Base-by-base conservation (phyloP, 2,888 invertebrate species). In the Diarsia mendica region DNA sequence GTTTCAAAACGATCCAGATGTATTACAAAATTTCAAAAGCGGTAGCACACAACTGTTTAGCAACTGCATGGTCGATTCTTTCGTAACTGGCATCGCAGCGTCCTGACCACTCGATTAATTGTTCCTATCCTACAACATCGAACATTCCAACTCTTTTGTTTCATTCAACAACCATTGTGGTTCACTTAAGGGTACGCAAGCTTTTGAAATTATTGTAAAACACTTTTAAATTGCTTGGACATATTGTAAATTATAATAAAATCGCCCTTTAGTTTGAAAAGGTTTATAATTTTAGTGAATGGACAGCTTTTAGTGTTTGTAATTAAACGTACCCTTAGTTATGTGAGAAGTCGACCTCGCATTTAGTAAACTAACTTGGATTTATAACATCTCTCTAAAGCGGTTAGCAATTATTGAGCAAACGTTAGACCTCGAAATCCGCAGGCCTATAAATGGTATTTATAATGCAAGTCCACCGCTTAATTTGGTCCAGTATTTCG, bases 1-100 rank as follows among this genome's bases (percentile, higher is more conserved):
- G 94, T 96, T 96, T 95, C 95, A 95, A 96, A 96, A 95, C 96
- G 95, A 95, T 96, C 95, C 96, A 96, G 95, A 96, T 96, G 95
- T 95, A 94, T 96, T 96, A 95, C 96, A 94, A 91, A 89, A 91
- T 91, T 90, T 90, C 92, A 92, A 95, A 95, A 96, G 96, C 94
- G 93, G 95, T 93, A 95, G 93, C 94, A 93, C 90, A 94, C 93
- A 93, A 94, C 92, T 93, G 94, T 96, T 96, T 95, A 93, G 94
- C 93, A 96, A 96, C 92, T 91, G 89, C 91, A 91, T 92, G 92
- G 92, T 88, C 93, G 93, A 93, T 93, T 94, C 93, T 95, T 94
- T 95, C 95, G 92, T 89, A 95, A 95, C 92, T 91, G 89, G 90
- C 92, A 92, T 92, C 93, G 92, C 95, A 95, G 96, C 96, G 95